A percentile compares a stretch with the other conserved stretches of the same genome.
phyloP scores from a whole-genome alignment of 2,113 vertebrate genomes.

The Atherinomorus stipes region DNA sequence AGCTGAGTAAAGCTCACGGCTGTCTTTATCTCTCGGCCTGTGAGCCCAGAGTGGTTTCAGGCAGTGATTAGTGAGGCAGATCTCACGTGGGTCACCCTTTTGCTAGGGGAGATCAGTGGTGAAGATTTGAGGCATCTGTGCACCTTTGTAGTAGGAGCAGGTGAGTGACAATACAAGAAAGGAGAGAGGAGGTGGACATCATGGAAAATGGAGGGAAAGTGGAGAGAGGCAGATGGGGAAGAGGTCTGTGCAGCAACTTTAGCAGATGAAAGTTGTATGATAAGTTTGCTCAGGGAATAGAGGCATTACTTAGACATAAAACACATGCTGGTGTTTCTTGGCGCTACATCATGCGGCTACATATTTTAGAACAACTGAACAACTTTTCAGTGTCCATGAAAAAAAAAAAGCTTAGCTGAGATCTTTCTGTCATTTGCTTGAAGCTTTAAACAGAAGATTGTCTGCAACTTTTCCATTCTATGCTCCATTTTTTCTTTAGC shows the following conservation, averaged over 20 bases:
- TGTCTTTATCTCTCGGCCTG: conserved; percentile 77
- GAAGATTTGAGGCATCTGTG: conserved; percentile 73
- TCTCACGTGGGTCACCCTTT: conserved; percentile 75
- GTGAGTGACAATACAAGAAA: conserved; percentile 67
- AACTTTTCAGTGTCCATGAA: conserved; percentile 3
- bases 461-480: not conserved
- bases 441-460: not conserved
- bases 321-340: conserved; percentile 14
- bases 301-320: conserved; percentile 31
- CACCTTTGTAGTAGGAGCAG: conserved; percentile 75
- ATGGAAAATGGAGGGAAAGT: conserved; percentile 42
- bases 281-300: conserved; percentile 41
- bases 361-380: conserved; percentile 24
- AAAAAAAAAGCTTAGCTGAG: not conserved
- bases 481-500: not conserved
- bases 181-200: conserved; percentile 54
- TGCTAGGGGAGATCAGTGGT: conserved; percentile 75
- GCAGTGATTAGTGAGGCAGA: conserved; percentile 77
- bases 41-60: conserved; percentile 77
- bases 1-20: conserved; percentile 75
- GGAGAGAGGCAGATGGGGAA: conserved; percentile 47
- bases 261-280: conserved; percentile 54
- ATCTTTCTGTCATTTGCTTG: not conserved
- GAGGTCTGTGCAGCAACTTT: conserved; percentile 34
- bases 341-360: conserved; percentile 9